Evolutionary conservation across 2,888 invertebrate species (phyloP).

Genomic region (Tineola bisselliella): DNA sequence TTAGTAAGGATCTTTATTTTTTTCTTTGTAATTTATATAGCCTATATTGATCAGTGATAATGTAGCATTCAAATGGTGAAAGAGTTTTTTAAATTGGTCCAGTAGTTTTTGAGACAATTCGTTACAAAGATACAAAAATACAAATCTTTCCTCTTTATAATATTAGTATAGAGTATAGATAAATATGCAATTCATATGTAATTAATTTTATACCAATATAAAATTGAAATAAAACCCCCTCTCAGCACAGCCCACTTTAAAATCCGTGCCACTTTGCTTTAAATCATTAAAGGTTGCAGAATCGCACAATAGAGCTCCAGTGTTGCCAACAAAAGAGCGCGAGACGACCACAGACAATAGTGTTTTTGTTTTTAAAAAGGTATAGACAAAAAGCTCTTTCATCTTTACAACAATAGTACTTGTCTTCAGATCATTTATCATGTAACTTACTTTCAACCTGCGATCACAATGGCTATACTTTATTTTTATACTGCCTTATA

Average conservation of each 20-base stretch:
- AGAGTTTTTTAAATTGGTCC: too few species aligned
- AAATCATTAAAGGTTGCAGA: conserved; percentile 11
- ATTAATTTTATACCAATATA: too few species aligned
- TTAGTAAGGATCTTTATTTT: too few species aligned
- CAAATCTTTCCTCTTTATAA: too few species aligned
- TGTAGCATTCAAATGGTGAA: too few species aligned
- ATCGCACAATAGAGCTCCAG: conserved; percentile 1
- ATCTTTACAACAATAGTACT: conserved; percentile 50
- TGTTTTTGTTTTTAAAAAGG: conserved; percentile 23
- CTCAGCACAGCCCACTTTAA: background rate
- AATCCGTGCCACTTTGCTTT: conserved; percentile 1
- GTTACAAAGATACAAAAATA: too few species aligned
- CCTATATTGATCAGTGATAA: too few species aligned
- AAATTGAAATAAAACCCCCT: background rate
- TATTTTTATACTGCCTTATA: too few species aligned
- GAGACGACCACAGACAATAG: conserved; percentile 14
- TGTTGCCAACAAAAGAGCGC: conserved; percentile 8
- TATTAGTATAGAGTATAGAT: too few species aligned
- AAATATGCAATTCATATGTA: too few species aligned
- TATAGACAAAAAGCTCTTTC: conserved; percentile 64
- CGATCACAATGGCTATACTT: conserved; percentile 53
- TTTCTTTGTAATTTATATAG: too few species aligned
- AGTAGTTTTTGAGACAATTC: too few species aligned
- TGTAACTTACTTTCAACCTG: conserved; percentile 63
- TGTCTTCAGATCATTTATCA: conserved; percentile 64